Conservation (phyloP, 2,888 invertebrate genomes). For the Pristionchus fissidentatus region DNA sequence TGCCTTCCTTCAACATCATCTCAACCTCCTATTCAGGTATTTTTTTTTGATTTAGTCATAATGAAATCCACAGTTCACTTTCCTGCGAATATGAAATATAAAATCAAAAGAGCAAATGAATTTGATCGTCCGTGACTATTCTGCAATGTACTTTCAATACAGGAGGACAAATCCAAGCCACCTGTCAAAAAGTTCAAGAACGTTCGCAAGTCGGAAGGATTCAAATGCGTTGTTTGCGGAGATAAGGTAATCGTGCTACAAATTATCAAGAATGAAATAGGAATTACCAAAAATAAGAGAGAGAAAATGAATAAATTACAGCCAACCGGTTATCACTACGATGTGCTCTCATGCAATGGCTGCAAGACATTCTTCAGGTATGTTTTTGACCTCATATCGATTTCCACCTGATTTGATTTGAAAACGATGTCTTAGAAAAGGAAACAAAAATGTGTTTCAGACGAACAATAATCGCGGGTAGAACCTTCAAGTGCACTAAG, state of each 20-base stretch:
- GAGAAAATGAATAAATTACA: constrained; percentile 46
- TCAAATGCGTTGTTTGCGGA: constrained; percentile 65
- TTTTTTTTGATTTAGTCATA: background rate
- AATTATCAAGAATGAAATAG: background rate
- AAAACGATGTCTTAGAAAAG: background rate
- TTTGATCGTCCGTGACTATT: too few relatives aligned
- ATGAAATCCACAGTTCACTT: background rate
- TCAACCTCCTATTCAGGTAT: background rate
- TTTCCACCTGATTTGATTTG: too few relatives aligned
- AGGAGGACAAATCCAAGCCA: background rate
- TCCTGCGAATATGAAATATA: background rate
- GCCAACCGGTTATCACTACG: constrained; percentile 68
- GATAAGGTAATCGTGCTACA: constrained; percentile 55
- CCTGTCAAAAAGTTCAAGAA: constrained; percentile 62
- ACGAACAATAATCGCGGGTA: constrained; percentile 59
- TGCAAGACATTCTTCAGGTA: constrained; percentile 65
- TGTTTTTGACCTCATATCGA: too few relatives aligned
- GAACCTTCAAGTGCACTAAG: constrained; percentile 60
- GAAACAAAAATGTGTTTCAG: constrained; percentile 28
- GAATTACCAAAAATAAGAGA: background rate
- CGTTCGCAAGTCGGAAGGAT: constrained; percentile 62
- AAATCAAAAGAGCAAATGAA: too few relatives aligned
- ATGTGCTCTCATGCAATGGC: constrained; percentile 66
- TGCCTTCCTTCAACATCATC: background rate
- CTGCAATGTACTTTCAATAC: too few relatives aligned